These are phyloP conservation scores for Samia ricini DNA, from an alignment of 1,140 invertebrate genomes.

Conservation along the genomic window DNA sequence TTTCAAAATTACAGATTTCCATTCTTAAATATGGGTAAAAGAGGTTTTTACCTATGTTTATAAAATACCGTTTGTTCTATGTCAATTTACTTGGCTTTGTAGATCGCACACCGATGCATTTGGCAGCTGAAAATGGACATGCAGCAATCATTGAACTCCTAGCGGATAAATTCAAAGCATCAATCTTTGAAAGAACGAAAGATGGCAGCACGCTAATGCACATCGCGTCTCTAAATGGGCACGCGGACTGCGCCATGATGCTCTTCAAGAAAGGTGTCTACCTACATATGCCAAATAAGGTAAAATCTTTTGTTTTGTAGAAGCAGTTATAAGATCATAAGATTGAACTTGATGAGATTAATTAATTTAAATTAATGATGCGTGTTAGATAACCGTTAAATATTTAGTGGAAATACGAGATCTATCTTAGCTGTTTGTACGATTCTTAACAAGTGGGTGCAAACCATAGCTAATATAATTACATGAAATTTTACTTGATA, in stretches of 20 bases:
- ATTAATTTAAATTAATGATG: background rate
- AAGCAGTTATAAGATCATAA: no score
- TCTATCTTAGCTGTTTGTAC: no score
- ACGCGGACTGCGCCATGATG: slow-evolving; percentile 98
- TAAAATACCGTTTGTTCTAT: background rate
- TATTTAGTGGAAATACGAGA: no score
- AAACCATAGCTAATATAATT: no score
- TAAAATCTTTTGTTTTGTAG: slow-evolving; percentile 39
- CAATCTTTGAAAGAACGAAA: slow-evolving; percentile 95
- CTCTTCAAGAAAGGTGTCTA: slow-evolving; percentile 99
- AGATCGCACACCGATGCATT: slow-evolving; percentile 97
- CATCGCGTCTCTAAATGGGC: slow-evolving; percentile 96
- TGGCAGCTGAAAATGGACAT: slow-evolving; percentile 98
- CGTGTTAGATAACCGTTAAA: no score
- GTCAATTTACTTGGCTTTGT: slow-evolving; percentile 20
- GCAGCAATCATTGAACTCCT: slow-evolving; percentile 96
- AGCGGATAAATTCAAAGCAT: slow-evolving; percentile 98
- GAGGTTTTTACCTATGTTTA: no score
- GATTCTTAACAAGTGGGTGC: no score
- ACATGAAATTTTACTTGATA: no score
- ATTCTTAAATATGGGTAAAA: no score
- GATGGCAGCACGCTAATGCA: slow-evolving; percentile 99
- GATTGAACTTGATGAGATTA: no score
- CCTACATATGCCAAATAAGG: slow-evolving; percentile 99
- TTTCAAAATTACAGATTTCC: no score